Base-by-base conservation (phyloP, 1,140 invertebrate genomes). In the Drosophila virilis region DNA sequence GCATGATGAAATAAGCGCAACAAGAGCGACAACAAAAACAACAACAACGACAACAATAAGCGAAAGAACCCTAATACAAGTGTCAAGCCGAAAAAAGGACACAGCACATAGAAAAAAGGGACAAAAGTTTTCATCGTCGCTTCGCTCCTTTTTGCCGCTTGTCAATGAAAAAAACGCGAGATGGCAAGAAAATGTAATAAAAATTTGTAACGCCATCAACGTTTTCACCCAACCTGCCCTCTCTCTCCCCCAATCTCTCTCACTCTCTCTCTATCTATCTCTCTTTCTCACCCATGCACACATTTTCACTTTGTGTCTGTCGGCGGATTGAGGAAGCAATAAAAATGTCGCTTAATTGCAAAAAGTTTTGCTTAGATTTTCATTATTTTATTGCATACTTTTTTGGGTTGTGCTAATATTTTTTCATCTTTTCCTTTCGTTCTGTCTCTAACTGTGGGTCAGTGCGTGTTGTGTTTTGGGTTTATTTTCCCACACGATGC, bases 261-360 rank as follows among this genome's bases (percentile, higher is more conserved):
- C 33, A 12, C 10, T 8, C 17, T 40, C 28, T n/a, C 42, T 35
- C 35, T 32, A 32, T 10, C 33, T 57, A 10, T 40, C 13, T 58
- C n/a, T 58, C 33, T 12, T 35, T 65, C 38, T 13, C 35, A 7
- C n/a, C 9, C 12, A 37, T 8, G 37, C 22, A 8, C 51, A 15
- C 15, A 38, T 13, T 12, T 28, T 43, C 12, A 48, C 22, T 54
- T 10, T 76, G 22, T 22, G 42, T 75, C 33, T 68, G 28, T 52
- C 12, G 13, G 9, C 43, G 45, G 67, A 76, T 75, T 57, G 68
- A 79, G 78, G 73, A 74, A 80, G 78, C 76, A 81, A 81, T 84
- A 84, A 84, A 84, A 84, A 79, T 80, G 75, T 74, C 77, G 73
- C 79, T 77, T 84, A 84, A 84, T 84, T 84, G 79, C 77, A 62